phyloP scores from a whole-genome alignment of 2,888 invertebrate genomes.

The Arctia plantaginis region DNA sequence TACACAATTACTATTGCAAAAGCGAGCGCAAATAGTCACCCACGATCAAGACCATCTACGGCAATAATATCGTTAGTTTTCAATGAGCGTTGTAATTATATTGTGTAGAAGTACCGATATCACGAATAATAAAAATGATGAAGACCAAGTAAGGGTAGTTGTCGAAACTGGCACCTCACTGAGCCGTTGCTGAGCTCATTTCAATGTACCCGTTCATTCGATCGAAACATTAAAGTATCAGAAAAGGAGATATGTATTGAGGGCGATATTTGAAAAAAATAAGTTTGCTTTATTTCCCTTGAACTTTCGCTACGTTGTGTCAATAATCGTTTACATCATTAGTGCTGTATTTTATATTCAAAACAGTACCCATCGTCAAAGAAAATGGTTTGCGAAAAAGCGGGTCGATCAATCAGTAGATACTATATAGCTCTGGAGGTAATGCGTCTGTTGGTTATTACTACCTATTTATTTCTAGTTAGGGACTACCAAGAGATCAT shows the following conservation, averaged over 20 bases:
- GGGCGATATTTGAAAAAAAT: constrained; percentile 18
- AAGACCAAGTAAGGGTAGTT: neutral
- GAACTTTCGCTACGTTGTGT: constrained; percentile 53
- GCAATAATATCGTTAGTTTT: neutral
- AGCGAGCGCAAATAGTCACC: neutral
- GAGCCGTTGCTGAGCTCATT: neutral
- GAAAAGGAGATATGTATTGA: neutral
- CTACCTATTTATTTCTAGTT: neutral
- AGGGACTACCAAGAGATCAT: neutral
- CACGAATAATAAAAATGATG: neutral
- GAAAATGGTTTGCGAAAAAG: constrained; percentile 57
- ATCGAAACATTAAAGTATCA: neutral
- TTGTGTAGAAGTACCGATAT: neutral
- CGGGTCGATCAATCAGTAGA: constrained; percentile 43
- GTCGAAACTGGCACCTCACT: neutral
- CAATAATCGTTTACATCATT: constrained; percentile 71
- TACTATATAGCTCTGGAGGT: neutral
- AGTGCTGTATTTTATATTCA: constrained; percentile 67
- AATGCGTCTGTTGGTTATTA: neutral
- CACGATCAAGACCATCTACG: neutral
- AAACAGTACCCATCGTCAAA: constrained; percentile 51
- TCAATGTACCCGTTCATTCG: neutral
- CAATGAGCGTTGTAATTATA: neutral
- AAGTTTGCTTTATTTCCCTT: constrained; percentile 42
- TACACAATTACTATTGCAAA: neutral